These are phyloP conservation scores for Galerucella calmariensis DNA, from an alignment of 2,888 invertebrate genomes.

Conservation along the genomic window DNA sequence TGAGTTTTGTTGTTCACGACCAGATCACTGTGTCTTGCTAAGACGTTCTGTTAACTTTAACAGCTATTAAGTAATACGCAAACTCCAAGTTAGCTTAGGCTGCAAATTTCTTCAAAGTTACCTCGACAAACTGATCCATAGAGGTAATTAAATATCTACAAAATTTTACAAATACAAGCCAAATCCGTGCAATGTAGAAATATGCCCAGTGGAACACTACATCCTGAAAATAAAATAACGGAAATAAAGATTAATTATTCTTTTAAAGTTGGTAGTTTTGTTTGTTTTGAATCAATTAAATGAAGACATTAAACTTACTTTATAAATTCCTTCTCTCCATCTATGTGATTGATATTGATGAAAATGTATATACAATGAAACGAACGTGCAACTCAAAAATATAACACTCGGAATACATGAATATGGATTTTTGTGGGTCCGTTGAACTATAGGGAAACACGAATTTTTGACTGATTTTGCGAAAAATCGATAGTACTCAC, in stretches of 20 bases:
- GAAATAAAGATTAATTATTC: constrained; percentile 5
- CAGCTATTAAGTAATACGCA: no score
- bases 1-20: no score
- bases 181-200: constrained; percentile 57
- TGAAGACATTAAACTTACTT: constrained; percentile 45
- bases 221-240: constrained; percentile 50
- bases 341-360: constrained; percentile 46
- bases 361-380: constrained; percentile 50
- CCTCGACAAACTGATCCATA: constrained; percentile 45
- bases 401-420: constrained; percentile 50
- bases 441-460: no score
- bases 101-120: constrained; percentile 19
- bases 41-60: no score
- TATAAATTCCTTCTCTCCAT: constrained; percentile 51
- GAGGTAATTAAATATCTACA: constrained; percentile 33
- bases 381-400: constrained; percentile 50
- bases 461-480: no score
- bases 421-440: constrained; percentile 40
- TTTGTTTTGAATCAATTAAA: constrained; percentile 4
- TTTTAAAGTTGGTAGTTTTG: background rate
- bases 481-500: no score
- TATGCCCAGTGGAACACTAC: constrained; percentile 59
- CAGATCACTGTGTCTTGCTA: no score
- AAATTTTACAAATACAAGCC: constrained; percentile 56
- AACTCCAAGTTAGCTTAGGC: no score